Evolutionary conservation across 1,140 invertebrate genomes (phyloP).

Genomic region (Elysia chlorotica): DNA sequence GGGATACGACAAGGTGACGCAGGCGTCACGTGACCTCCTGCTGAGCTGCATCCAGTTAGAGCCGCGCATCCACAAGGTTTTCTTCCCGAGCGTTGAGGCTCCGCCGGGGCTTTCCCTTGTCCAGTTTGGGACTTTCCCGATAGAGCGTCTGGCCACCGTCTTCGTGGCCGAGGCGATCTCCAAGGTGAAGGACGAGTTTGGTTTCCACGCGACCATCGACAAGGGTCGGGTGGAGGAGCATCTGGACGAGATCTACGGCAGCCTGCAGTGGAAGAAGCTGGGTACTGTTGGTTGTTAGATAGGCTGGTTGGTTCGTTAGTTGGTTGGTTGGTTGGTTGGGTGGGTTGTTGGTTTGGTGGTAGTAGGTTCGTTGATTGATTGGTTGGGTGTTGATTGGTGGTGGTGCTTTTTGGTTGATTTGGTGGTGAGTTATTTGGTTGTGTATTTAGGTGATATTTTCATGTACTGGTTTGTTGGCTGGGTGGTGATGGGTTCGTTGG

Average conservation of each 20-base stretch:
- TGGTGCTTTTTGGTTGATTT: too few relatives aligned
- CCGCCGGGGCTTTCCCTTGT: slow-evolving; percentile 28
- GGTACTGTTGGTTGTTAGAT: too few relatives aligned
- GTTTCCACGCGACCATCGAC: slow-evolving; percentile 44
- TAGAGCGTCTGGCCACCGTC: slow-evolving; percentile 33
- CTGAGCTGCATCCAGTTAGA: slow-evolving; percentile 39
- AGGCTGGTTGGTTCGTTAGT: too few relatives aligned
- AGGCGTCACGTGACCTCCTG: slow-evolving; percentile 36
- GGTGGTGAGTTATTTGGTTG: too few relatives aligned
- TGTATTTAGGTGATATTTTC: too few relatives aligned
- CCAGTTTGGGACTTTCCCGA: slow-evolving; percentile 37
- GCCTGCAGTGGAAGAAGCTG: slow-evolving; percentile 53
- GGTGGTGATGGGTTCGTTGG: too few relatives aligned
- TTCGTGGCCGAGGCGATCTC: slow-evolving; percentile 38
- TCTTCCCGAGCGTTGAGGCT: slow-evolving; percentile 33
- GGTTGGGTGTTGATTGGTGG: too few relatives aligned
- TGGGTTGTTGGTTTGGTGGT: too few relatives aligned
- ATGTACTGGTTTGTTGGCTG: too few relatives aligned
- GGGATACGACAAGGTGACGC: slow-evolving; percentile 35
- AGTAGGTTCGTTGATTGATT: too few relatives aligned
- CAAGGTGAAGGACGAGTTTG: slow-evolving; percentile 41
- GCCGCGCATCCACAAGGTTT: slow-evolving; percentile 36
- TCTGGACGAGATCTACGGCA: slow-evolving; percentile 40
- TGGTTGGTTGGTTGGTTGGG: too few relatives aligned
- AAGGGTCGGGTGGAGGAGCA: slow-evolving; percentile 30